A percentile compares a stretch with the other conserved stretches of the same genome.
Evolutionary conservation across 2,888 invertebrate genomes (phyloP).

Genomic region (Polydrusus tereticollis): DNA sequence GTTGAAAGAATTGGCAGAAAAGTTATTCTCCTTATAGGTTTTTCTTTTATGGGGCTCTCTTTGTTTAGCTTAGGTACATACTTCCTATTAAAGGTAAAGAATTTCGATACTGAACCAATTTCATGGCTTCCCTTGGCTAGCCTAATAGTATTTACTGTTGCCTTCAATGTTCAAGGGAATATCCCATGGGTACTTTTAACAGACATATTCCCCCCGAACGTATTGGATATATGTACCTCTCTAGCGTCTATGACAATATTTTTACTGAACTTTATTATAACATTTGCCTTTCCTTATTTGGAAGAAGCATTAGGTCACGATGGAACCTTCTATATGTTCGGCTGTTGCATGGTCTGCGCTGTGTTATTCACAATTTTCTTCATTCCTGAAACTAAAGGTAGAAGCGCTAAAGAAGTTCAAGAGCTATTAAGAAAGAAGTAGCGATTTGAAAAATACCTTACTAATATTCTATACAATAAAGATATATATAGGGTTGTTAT

Average conservation of each 20-base stretch:
- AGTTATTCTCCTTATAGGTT: constrained; percentile 77
- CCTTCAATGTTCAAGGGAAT: constrained; percentile 71
- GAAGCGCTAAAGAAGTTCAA: constrained; percentile 47
- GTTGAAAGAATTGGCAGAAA: constrained; percentile 83
- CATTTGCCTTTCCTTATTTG: not conserved
- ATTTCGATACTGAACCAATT: not conserved
- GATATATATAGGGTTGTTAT: too few relatives aligned
- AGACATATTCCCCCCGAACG: constrained; percentile 83
- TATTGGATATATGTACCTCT: constrained; percentile 74
- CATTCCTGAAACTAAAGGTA: constrained; percentile 51
- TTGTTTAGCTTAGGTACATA: constrained; percentile 52
- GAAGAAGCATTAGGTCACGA: not conserved
- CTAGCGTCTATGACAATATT: constrained; percentile 34
- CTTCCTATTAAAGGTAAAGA: constrained; percentile 59
- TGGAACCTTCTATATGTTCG: not conserved
- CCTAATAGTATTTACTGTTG: constrained; percentile 7
- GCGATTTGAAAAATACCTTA: not conserved
- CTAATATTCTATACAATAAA: too few relatives aligned
- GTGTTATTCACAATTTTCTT: constrained; percentile 27
- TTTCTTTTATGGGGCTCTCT: constrained; percentile 74
- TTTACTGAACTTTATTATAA: constrained; percentile 29
- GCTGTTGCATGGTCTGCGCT: constrained; percentile 9
- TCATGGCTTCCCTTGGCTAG: constrained; percentile 19
- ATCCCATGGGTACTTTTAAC: constrained; percentile 86
- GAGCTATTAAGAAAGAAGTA: constrained; percentile 6